Percentiles rank a stretch among this genome's conserved stretches.
phyloP scores from a whole-genome alignment of 2,797 vertebrate genomes.

The Lophius americanus region DNA sequence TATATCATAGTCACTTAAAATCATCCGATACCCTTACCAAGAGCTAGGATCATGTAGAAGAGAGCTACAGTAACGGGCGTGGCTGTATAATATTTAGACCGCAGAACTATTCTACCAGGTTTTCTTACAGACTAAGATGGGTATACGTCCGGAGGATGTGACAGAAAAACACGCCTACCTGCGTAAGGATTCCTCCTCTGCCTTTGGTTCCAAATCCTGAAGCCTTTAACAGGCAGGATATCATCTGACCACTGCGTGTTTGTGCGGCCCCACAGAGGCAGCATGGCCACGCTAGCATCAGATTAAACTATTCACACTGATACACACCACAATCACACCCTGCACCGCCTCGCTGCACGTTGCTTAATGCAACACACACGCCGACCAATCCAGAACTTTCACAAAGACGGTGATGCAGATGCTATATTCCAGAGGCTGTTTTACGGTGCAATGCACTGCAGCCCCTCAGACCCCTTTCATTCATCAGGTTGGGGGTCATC shows the following conservation, averaged over 20 bases:
- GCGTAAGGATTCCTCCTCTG: constrained; percentile 41
- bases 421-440: constrained; percentile 64
- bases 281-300: constrained; percentile 14
- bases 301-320: constrained; percentile 28
- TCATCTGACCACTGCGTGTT: constrained; percentile 13
- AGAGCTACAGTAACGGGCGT: no score
- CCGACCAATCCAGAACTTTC: constrained; percentile 69
- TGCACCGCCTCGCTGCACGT: constrained; percentile 50
- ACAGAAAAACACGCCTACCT: constrained; percentile 43
- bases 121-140: no score
- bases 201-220: constrained; percentile 57
- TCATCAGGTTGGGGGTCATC: constrained; percentile 62
- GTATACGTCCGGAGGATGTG: no score
- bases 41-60: no score
- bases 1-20: no score
- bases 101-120: no score
- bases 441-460: constrained; percentile 52
- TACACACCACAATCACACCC: constrained; percentile 20
- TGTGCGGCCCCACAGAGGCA: constrained; percentile 15
- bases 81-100: no score
- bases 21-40: no score
- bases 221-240: constrained; percentile 48
- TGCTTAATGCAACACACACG: constrained; percentile 52
- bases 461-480: constrained; percentile 55
- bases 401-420: constrained; percentile 65